A percentile compares a stretch with the other conserved stretches of the same genome.
Conservation (phyloP, 2,888 invertebrate genomes). For the Phengaris arion region DNA sequence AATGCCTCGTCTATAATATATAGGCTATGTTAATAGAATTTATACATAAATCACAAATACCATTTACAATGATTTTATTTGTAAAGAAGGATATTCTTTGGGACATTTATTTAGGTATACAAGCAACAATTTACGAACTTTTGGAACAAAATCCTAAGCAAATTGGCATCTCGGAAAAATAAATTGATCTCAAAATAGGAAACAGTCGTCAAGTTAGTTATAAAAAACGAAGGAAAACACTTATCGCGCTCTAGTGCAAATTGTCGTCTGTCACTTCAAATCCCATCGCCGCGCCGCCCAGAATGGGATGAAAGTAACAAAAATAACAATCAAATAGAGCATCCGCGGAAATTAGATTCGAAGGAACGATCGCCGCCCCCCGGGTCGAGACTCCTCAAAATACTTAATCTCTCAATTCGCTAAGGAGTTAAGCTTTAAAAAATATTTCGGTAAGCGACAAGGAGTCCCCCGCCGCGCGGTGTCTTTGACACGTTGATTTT, state of each 20-base stretch:
- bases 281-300: constrained; percentile 59
- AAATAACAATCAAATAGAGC: constrained; percentile 79
- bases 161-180: constrained; percentile 35
- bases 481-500: constrained; percentile 79
- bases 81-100: not conserved
- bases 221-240: constrained; percentile 75
- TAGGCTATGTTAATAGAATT: too few species aligned
- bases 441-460: constrained; percentile 78
- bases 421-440: constrained; percentile 80
- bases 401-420: constrained; percentile 80
- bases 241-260: constrained; percentile 77
- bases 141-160: constrained; percentile 24
- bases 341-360: constrained; percentile 78
- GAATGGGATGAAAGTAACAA: constrained; percentile 73
- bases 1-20: too few species aligned
- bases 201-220: constrained; percentile 72
- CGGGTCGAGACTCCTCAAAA: constrained; percentile 80
- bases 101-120: not conserved
- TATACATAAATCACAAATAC: not conserved
- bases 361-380: constrained; percentile 78
- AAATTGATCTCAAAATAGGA: constrained; percentile 54
- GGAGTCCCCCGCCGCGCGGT: constrained; percentile 73
- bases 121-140: not conserved
- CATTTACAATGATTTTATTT: not conserved
- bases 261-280: constrained; percentile 77